phyloP scores from a whole-genome alignment of 2,797 vertebrate species.

The Vireo griseus region DNA sequence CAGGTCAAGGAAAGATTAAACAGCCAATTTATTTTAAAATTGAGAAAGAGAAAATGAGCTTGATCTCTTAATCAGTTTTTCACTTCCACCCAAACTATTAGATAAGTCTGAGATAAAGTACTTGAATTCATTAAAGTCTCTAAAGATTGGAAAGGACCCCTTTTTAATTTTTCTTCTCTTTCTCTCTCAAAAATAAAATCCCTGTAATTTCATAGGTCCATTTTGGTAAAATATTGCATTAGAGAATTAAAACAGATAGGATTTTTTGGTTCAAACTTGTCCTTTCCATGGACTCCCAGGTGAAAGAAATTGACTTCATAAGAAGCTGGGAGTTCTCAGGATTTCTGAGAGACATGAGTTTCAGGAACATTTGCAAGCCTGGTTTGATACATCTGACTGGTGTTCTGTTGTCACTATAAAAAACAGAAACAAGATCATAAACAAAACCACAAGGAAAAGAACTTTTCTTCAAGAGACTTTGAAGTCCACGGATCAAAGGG shows the following conservation, averaged over 20 bases:
- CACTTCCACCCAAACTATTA: not conserved
- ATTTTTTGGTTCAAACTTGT: not conserved
- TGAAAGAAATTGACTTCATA: not conserved
- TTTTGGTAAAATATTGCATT: not conserved
- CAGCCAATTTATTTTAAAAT: slow-evolving; percentile 12
- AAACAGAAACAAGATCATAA: not conserved
- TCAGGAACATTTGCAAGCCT: not conserved
- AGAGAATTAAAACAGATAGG: not conserved
- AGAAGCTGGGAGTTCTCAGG: not conserved
- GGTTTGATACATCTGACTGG: not conserved
- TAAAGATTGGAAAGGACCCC: not conserved
- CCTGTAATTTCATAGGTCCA: not conserved
- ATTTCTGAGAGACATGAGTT: not conserved
- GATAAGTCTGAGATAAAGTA: not conserved
- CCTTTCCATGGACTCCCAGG: not conserved
- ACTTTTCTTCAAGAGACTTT: not conserved
- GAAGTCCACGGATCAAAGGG: not conserved
- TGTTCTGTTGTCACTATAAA: not conserved
- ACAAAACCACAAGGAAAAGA: not conserved
- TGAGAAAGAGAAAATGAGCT: not conserved
- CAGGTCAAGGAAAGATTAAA: slow-evolving; percentile 11
- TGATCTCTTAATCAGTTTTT: slow-evolving; percentile 9
- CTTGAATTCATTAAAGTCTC: not conserved
- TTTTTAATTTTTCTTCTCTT: not conserved
- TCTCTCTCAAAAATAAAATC: not conserved